These are phyloP conservation scores for Scolopax bukidnonensis DNA, from an alignment of 2,797 vertebrate species.

Conservation along the genomic window DNA sequence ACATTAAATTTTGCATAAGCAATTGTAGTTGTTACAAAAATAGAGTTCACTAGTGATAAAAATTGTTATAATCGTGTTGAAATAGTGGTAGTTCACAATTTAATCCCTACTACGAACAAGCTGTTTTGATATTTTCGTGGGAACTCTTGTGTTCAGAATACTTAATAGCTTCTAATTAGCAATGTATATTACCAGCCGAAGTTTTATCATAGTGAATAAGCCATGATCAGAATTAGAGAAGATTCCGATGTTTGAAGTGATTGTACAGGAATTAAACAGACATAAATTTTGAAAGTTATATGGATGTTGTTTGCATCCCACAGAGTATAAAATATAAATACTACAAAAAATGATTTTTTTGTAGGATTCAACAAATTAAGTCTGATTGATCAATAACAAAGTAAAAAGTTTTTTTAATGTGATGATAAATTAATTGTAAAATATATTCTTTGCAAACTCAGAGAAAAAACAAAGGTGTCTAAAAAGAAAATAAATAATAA, in stretches of 20 bases:
- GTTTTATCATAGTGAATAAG: not conserved
- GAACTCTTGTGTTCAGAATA: not conserved
- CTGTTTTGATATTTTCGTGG: not conserved
- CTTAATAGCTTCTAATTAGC: not conserved
- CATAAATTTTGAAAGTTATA: not conserved
- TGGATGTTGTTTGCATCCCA: not conserved
- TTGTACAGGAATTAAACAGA: not conserved
- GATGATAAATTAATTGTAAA: not conserved
- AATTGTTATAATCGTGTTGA: accelerated
- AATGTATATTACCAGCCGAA: not conserved
- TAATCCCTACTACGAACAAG: not conserved
- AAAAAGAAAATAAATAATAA: not conserved
- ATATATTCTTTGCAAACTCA: not conserved
- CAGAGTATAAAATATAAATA: not conserved
- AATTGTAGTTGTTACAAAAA: not conserved
- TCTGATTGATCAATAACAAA: not conserved
- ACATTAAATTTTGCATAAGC: not conserved
- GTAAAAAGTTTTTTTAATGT: not conserved
- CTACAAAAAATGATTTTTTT: accelerated
- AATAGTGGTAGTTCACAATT: not conserved
- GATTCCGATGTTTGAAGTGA: not conserved
- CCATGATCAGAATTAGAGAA: not conserved
- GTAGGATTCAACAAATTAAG: not conserved
- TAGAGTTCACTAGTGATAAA: not conserved
- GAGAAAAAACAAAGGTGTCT: not conserved